Conservation (phyloP, 2,113 vertebrate genomes). For the Anguilla rostrata region DNA sequence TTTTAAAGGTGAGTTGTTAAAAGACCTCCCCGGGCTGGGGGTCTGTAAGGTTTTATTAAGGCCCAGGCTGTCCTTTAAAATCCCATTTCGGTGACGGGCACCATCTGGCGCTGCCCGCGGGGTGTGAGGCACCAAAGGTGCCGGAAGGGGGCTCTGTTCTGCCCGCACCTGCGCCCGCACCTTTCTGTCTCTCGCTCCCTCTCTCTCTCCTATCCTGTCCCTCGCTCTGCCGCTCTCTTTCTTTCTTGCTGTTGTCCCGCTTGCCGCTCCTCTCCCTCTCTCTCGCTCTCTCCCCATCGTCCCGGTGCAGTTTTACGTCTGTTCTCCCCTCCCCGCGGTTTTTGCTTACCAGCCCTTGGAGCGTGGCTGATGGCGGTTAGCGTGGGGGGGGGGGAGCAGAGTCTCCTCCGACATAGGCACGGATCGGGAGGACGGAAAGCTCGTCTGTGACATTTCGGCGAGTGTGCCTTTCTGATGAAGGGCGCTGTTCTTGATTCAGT, state of each 20-base stretch:
- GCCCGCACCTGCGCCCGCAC: background rate
- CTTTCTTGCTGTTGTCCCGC: background rate
- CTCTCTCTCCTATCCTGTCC: background rate
- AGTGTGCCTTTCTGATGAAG: too few relatives aligned
- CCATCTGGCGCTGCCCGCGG: background rate
- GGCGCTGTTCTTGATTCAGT: too few relatives aligned
- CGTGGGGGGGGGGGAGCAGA: too few relatives aligned
- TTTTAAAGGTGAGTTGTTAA: background rate
- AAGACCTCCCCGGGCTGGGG: background rate
- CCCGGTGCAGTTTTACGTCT: background rate
- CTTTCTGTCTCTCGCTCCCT: background rate
- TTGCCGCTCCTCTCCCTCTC: background rate
- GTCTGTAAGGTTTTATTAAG: background rate
- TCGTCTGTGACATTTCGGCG: too few relatives aligned
- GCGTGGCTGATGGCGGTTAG: too few relatives aligned
- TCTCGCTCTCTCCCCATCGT: too few relatives aligned
- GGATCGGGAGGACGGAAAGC: too few relatives aligned
- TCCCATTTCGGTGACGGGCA: background rate
- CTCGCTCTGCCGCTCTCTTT: background rate
- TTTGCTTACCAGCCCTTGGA: too few relatives aligned
- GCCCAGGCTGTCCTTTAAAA: background rate
- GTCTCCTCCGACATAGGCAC: too few relatives aligned
- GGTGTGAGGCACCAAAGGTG: background rate
- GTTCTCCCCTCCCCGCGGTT: too few relatives aligned
- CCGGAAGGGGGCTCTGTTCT: background rate